A percentile compares a stretch with the other conserved stretches of the same genome.
phyloP scores from a whole-genome alignment of 2,888 invertebrate genomes.

The Tenthredo mesomela region DNA sequence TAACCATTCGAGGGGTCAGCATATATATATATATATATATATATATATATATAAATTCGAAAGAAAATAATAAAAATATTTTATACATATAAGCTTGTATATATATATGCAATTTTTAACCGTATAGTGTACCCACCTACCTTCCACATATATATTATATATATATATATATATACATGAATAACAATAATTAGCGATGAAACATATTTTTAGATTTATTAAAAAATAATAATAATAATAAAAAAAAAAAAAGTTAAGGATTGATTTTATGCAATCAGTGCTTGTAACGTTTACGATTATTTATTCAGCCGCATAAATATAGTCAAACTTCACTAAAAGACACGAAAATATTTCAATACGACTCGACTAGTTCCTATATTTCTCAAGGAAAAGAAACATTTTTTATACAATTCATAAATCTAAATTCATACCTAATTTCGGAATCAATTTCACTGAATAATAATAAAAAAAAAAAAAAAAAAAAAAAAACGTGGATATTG shows the following conservation, averaged over 20 bases:
- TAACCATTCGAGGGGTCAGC: not conserved
- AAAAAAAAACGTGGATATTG: not conserved
- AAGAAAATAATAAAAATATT: not conserved
- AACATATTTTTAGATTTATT: not conserved
- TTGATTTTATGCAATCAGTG: not conserved
- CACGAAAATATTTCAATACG: not conserved
- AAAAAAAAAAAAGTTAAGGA: no score
- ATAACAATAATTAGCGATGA: not conserved
- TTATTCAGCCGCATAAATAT: conserved; percentile 3
- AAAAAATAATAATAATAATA: no score
- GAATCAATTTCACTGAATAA: not conserved
- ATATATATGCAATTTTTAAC: not conserved
- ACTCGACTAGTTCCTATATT: not conserved
- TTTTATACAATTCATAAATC: not conserved
- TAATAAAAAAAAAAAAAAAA: no score
- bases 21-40: no score
- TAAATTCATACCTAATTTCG: not conserved
- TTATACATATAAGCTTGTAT: not conserved
- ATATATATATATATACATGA: not conserved
- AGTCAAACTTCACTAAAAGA: not conserved
- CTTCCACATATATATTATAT: no score
- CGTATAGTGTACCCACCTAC: not conserved
- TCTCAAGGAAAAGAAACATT: not conserved
- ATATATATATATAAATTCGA: no score
- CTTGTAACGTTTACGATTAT: not conserved